Base-by-base conservation (phyloP, 2,888 invertebrate genomes). In the Andrena trimmerana region DNA sequence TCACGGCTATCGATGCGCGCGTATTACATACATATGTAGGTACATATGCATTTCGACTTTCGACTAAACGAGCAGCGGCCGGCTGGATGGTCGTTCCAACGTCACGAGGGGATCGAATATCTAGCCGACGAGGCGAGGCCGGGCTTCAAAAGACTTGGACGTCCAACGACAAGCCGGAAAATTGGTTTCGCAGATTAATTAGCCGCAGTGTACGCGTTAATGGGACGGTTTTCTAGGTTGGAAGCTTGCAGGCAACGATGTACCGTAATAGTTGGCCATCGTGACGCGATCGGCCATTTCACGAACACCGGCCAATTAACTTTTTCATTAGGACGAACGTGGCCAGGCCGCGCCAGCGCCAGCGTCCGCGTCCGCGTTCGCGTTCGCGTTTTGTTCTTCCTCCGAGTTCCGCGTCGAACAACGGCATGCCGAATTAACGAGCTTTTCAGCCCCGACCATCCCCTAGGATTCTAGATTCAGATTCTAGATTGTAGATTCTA, bases 221-320 rank as follows among this genome's bases (percentile, higher is more conserved):
- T 36, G 33, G 33, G 24, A 72, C 67, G 29, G 57, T 69, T 33
- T 69, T 10, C 63, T 24, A 33, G 59, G 24, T 24, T 10, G 54
- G 60, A 63, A 62, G 33, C 62, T 24, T 29, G 33, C 36, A n/a
- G 20, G 10, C 24, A 10, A 70, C 70, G 16, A 10, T 66, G n/a
- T 16, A 24, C 3, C 10, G 66, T 48, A 57, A 68, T 68, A 70
- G 59, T 29, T 16, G 52, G 73, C 29, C 63, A 84, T 68, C 72
- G 66, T 50, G 71, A 60, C 57, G 71, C 62, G 70, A 70, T 60
- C 62, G 70, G 62, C 67, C 60, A 82, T 84, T 86, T 77, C 75
- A 78, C 79, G 50, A 81, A 72, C 77, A 77, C 74, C 65, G 81
- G 59, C 78, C 86, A 87, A 87, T 87, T 87, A 87, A 85, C 83